Evolutionary conservation across 1,140 invertebrate species (phyloP).

Genomic region (Eciton burchellii): DNA sequence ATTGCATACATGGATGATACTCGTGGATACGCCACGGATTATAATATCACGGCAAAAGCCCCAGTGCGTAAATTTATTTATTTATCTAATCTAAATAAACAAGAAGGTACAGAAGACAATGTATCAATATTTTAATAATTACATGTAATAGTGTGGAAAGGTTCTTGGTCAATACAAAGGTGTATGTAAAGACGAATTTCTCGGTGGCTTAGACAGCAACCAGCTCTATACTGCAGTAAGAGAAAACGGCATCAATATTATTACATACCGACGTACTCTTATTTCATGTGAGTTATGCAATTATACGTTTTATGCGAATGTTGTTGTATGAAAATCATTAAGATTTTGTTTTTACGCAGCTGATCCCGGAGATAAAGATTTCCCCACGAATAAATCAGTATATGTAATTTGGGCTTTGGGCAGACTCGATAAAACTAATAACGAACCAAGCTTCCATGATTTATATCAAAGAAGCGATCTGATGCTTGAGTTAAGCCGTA

Average conservation of each 20-base stretch:
- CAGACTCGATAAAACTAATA: constrained; percentile 89
- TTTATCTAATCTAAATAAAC: neutral
- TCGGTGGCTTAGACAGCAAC: constrained; percentile 92
- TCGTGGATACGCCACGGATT: constrained; percentile 91
- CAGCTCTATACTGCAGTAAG: constrained; percentile 90
- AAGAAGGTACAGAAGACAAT: neutral
- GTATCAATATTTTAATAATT: constrained; percentile 31
- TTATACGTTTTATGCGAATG: neutral
- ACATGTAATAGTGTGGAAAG: constrained; percentile 90
- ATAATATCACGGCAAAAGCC: constrained; percentile 93
- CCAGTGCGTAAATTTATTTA: constrained; percentile 86
- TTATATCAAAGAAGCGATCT: constrained; percentile 91
- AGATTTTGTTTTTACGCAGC: constrained; percentile 85
- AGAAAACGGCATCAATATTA: constrained; percentile 91
- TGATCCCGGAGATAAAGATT: constrained; percentile 92
- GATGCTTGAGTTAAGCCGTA: constrained; percentile 88
- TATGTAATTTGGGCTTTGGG: constrained; percentile 95
- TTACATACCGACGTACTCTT: constrained; percentile 92
- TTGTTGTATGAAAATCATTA: too few relatives aligned
- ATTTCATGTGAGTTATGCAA: constrained; percentile 88
- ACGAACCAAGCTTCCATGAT: constrained; percentile 94
- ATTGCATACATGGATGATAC: constrained; percentile 91
- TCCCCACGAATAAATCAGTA: constrained; percentile 88
- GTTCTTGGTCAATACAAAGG: constrained; percentile 94
- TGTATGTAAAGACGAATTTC: constrained; percentile 92